Base-by-base conservation (phyloP, 2,888 invertebrate species). In the Drosophila meridiana region DNA sequence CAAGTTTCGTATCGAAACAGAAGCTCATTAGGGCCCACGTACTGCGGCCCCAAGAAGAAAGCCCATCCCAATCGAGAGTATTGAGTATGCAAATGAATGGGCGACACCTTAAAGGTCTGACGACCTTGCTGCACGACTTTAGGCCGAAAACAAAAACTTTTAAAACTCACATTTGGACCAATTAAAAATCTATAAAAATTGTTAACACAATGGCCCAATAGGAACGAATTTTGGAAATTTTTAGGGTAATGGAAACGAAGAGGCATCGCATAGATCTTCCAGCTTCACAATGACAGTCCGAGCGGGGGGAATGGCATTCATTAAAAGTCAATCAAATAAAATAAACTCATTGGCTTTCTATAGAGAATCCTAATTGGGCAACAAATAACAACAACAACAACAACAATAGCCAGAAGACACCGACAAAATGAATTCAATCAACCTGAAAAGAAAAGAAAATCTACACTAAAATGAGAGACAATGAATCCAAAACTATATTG, bases 311-410 rank as follows among this genome's bases (percentile, higher is more conserved):
- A 76, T 56, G 65, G 72, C 79, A 73, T 86, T 85, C 79, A 88
- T 86, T 81, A 85, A 85, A 79, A 81, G 61, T 32, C 82, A 77
- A 86, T 84, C 79, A 88, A 86, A 77, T 69, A 61, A 88, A 85
- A 85, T 88, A 88, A 85, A 86, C 87, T 79, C 87, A 84, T 86
- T 88, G 84, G 66, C 77, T 88, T 84, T 86, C 84, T 83, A 84
- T 86, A 70, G 64, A 67, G 81, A 77, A 83, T 86, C 88, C 83
- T 87, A 88, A 86, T 88, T 84, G 76, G 81, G 72, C 79, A 86
- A 74, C 88, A 83, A 86, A 80, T 67, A 7, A 50, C 60, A 50
- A 69, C 64, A 42, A 38, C 13, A 9, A 20, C 38, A 48, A 67
- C 61, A 40, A 57, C 14, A 13, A 57, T n/a, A 70, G 55, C 82